Percentiles rank a stretch among this genome's conserved stretches.
These are phyloP conservation scores for Phyto melanocephala DNA, from an alignment of 2,888 invertebrate genomes.

Conservation along the genomic window DNA sequence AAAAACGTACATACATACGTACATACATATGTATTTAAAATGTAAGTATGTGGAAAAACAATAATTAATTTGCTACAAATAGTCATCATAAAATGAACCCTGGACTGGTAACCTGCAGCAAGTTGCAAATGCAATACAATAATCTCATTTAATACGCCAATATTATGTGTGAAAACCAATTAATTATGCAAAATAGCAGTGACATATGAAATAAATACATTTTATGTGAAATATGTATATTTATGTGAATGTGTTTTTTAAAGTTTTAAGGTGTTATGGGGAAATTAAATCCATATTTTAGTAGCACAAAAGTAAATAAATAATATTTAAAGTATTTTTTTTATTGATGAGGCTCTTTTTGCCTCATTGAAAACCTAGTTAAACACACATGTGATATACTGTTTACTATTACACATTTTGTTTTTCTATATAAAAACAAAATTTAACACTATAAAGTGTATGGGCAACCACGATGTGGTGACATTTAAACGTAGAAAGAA, in stretches of 20 bases:
- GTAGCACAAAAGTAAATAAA: slow-evolving; percentile 21
- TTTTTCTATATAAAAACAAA: slow-evolving; percentile 10
- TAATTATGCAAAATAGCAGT: slow-evolving; percentile 71
- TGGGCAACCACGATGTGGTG: slow-evolving; percentile 64
- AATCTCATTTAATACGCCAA: slow-evolving; percentile 44
- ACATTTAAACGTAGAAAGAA: slow-evolving; percentile 49
- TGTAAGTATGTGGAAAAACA: slow-evolving; percentile 50
- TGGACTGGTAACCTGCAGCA: slow-evolving; percentile 24
- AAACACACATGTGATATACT: slow-evolving; percentile 59
- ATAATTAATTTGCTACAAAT: slow-evolving; percentile 61
- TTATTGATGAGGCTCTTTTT: slow-evolving; percentile 2
- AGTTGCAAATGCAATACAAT: slow-evolving; percentile 70
- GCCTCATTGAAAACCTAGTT: slow-evolving; percentile 54
- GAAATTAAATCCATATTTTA: slow-evolving; percentile 11
- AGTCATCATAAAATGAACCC: slow-evolving; percentile 56
- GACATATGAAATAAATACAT: slow-evolving; percentile 47
- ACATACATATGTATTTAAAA: slow-evolving; percentile 63
- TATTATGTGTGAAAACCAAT: slow-evolving; percentile 77
- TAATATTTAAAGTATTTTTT: slow-evolving; percentile 19
- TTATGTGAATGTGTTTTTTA: not conserved
- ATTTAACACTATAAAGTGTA: slow-evolving; percentile 60
- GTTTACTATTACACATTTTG: slow-evolving; percentile 52
- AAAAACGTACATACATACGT: not conserved
- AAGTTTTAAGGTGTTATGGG: not conserved
- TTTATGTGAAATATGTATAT: not conserved